Conservation (phyloP, 2,888 invertebrate species). For the Hypsopygia costalis region DNA sequence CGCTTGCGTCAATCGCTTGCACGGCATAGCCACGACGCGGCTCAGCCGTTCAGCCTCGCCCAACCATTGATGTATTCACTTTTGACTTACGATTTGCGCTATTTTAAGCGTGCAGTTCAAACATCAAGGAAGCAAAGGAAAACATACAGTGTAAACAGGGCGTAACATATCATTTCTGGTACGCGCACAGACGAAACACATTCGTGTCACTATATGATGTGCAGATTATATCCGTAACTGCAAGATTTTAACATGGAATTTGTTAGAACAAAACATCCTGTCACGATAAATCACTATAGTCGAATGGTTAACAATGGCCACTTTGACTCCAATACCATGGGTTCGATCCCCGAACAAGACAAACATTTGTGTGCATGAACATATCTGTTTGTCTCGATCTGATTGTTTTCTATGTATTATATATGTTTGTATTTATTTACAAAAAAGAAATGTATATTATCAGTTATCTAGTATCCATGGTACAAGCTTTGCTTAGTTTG, state of each 20-base stretch:
- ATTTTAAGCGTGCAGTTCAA: slow-evolving; percentile 41
- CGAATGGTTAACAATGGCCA: too few relatives aligned
- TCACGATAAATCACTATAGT: slow-evolving; percentile 17
- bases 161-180: slow-evolving; percentile 12
- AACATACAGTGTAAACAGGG: slow-evolving; percentile 24
- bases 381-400: too few relatives aligned
- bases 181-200: slow-evolving; percentile 17
- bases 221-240: background rate
- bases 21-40: slow-evolving; percentile 35
- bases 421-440: too few relatives aligned
- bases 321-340: too few relatives aligned
- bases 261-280: slow-evolving; percentile 15
- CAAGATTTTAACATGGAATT: background rate
- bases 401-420: too few relatives aligned
- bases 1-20: slow-evolving; percentile 69
- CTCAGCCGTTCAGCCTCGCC: slow-evolving; percentile 22
- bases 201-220: background rate
- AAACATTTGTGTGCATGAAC: too few relatives aligned
- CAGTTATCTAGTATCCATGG: too few relatives aligned
- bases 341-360: too few relatives aligned
- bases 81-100: slow-evolving; percentile 41
- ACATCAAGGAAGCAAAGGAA: slow-evolving; percentile 16
- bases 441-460: too few relatives aligned
- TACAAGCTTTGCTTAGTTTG: too few relatives aligned
- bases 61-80: slow-evolving; percentile 46